A percentile compares a stretch with the other conserved stretches of the same genome.
Evolutionary conservation across 2,113 vertebrate genomes (phyloP).

Genomic region (Sardina pilchardus): DNA sequence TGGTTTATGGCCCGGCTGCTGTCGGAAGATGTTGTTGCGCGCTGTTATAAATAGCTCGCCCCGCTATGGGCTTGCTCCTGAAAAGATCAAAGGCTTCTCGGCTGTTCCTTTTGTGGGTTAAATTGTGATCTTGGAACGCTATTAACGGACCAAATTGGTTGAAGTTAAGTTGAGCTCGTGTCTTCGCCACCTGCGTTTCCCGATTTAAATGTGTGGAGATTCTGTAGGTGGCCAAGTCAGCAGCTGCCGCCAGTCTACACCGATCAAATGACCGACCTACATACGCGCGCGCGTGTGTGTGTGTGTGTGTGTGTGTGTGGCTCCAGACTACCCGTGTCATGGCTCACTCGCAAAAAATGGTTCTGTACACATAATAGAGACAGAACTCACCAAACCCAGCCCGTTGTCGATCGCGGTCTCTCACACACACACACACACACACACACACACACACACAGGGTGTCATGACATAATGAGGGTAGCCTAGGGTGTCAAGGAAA

Average conservation of each 20-base stretch:
- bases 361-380: too few relatives aligned
- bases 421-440: neutral
- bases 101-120: neutral
- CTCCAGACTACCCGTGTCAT: neutral
- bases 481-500: neutral
- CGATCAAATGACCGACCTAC: constrained; percentile 63
- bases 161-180: neutral
- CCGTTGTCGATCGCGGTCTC: too few relatives aligned
- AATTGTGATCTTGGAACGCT: neutral
- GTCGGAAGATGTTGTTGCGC: constrained; percentile 28
- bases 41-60: constrained; percentile 41
- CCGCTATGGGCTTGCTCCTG: neutral
- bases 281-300: too few relatives aligned
- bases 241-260: constrained; percentile 71
- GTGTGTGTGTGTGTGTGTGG: too few relatives aligned
- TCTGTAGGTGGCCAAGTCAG: constrained; percentile 49
- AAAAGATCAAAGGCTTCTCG: neutral
- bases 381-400: neutral
- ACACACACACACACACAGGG: constrained; percentile 1
- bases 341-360: neutral
- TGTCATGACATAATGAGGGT: neutral
- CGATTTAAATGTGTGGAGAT: constrained; percentile 43
- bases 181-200: constrained; percentile 55
- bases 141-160: neutral
- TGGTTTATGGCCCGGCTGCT: neutral